Base-by-base conservation (phyloP, 1,140 invertebrate genomes). In the Xylocopa sonorina region DNA sequence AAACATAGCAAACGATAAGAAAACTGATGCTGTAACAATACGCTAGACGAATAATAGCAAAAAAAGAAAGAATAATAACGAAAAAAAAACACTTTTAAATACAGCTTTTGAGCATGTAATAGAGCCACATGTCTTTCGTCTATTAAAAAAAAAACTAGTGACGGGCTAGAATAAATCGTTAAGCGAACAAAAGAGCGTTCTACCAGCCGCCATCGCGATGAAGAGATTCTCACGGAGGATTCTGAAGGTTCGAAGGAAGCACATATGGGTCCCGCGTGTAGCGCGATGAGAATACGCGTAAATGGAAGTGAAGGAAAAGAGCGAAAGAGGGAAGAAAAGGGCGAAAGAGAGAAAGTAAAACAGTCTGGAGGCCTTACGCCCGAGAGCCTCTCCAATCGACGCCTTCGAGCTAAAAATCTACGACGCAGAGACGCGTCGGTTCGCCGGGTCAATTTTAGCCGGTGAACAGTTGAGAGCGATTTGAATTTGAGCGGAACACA, bases 401-500 rank as follows among this genome's bases (percentile, higher is more conserved):
- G 43, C 64, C 74, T 77, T 69, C 55, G 55, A 51, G 12, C 55
- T 62, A 46, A 24, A 21, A 43, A 32, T 53, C 41, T 34, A 48
- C 67, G 55, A 60, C n/a, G 21, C n/a, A n/a, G n/a, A n/a, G n/a
- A n/a, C n/a, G 24, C 7, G 24, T 71, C 43, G 18, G 16, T 50
- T 77, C 66, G 53, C 43, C n/a, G 24, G 21, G 29, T 55, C 32
- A 34, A 18, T 68, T 64, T 58, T 58, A 48, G 1, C 21, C 41
- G 60, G 55, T 16, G 58, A 58, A 38, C 68, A 77, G 73, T 86
- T 83, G 53, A 62, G 57, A 82, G 71, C 75, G 74, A 75, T 77
- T 87, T 81, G 78, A 77, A 80, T 87, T 80, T 76, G 77, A 85
- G 48, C 24, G 71, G 73, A 71, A 83, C 63, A 80, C 55, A 86